These are phyloP conservation scores for Salvator merianae DNA, from an alignment of 2,113 vertebrate genomes.

Conservation along the genomic window DNA sequence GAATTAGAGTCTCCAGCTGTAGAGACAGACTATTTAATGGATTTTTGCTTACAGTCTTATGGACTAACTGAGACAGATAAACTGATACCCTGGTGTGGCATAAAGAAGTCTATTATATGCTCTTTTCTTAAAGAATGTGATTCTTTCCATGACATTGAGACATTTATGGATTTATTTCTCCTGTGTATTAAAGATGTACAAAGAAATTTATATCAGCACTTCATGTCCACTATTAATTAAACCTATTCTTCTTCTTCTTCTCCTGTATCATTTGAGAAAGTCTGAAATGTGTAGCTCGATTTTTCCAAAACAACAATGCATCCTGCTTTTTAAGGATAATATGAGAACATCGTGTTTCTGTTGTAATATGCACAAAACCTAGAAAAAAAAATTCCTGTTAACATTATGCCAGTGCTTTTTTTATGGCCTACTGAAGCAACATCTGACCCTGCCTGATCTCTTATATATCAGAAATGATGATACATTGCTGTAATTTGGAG, in stretches of 20 bases:
- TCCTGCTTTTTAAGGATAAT: not conserved
- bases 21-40: too few species aligned
- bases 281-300: too few species aligned
- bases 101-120: not conserved
- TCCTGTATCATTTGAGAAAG: not conserved
- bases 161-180: not conserved
- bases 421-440: constrained; percentile 47
- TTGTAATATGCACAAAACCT: constrained; percentile 49
- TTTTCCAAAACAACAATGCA: constrained; percentile 4
- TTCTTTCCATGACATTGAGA: not conserved
- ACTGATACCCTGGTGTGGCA: not conserved
- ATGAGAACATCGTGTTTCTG: constrained; percentile 31
- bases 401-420: constrained; percentile 40
- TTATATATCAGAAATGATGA: constrained; percentile 24
- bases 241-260: not conserved
- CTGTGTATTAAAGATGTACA: not conserved
- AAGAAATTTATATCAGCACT: not conserved
- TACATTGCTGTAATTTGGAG: constrained; percentile 50
- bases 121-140: not conserved
- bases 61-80: not conserved
- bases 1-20: too few species aligned
- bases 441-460: constrained; percentile 47
- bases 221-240: not conserved
- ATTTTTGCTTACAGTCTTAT: too few species aligned
- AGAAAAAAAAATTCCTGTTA: constrained; percentile 33